Conservation (phyloP, 2,888 invertebrate genomes). For the Tiphia femorata region DNA sequence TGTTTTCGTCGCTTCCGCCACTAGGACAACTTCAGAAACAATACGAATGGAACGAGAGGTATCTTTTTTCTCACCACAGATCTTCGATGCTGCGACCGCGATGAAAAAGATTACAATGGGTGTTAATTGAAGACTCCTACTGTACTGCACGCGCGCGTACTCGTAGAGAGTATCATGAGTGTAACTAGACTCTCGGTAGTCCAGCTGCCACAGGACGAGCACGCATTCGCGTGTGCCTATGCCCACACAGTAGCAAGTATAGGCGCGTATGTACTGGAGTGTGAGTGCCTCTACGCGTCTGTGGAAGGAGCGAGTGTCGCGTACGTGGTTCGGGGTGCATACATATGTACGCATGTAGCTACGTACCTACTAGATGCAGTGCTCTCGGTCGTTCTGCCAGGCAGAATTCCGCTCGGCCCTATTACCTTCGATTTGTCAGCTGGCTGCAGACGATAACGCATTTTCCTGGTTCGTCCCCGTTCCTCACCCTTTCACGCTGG, state of each 20-base stretch:
- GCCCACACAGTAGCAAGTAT: background rate
- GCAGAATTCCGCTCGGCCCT: slow-evolving; percentile 59
- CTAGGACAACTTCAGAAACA: no score
- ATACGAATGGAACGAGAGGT: no score
- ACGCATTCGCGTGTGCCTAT: slow-evolving; percentile 2
- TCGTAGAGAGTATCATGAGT: slow-evolving; percentile 14
- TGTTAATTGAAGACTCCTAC: slow-evolving; percentile 28
- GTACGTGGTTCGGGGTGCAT: slow-evolving; percentile 30
- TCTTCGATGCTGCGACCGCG: background rate
- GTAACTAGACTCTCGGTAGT: slow-evolving; percentile 32
- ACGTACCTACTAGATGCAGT: slow-evolving; percentile 48
- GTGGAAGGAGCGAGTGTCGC: slow-evolving; percentile 26
- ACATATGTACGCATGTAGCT: slow-evolving; percentile 42
- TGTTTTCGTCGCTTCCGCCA: no score
- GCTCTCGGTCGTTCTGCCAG: slow-evolving; percentile 50
- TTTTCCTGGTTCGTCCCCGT: slow-evolving; percentile 53
- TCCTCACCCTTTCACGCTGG: slow-evolving; percentile 35
- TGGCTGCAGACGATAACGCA: slow-evolving; percentile 63
- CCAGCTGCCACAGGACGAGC: slow-evolving; percentile 28
- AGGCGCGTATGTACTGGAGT: slow-evolving; percentile 26
- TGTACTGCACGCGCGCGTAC: slow-evolving; percentile 22
- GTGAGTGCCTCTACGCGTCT: slow-evolving; percentile 29
- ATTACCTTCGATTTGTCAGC: slow-evolving; percentile 65
- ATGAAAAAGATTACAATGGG: slow-evolving; percentile 10
- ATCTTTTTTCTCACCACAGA: background rate